These are phyloP conservation scores for Pseudolaguvia tuberculata DNA, from an alignment of 2,113 vertebrate genomes.

Conservation along the genomic window DNA sequence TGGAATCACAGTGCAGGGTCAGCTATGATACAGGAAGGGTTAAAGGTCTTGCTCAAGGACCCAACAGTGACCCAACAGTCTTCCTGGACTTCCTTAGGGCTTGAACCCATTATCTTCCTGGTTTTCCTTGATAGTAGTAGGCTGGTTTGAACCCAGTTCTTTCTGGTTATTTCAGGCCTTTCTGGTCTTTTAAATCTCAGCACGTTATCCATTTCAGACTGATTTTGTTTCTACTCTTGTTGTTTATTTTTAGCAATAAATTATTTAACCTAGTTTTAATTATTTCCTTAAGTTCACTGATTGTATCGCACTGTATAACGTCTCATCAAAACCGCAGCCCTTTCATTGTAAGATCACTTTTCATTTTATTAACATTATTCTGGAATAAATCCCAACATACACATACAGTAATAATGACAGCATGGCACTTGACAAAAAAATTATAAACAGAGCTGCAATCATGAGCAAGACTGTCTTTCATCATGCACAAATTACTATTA, in stretches of 20 bases:
- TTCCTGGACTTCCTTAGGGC: too few species aligned
- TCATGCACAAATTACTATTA: not conserved
- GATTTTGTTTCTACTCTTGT: not conserved
- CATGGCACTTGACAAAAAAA: not conserved
- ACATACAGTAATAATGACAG: not conserved
- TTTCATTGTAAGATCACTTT: not conserved
- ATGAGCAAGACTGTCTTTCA: not conserved
- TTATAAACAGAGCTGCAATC: not conserved
- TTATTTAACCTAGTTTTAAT: not conserved
- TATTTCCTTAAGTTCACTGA: not conserved
- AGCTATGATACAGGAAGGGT: too few species aligned
- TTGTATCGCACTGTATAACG: not conserved
- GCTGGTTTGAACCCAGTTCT: too few species aligned
- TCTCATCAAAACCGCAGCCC: conserved; percentile 1
- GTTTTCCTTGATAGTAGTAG: too few species aligned
- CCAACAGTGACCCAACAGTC: too few species aligned
- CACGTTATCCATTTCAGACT: too few species aligned
- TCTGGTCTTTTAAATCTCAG: too few species aligned
- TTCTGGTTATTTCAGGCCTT: too few species aligned
- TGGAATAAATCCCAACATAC: not conserved
- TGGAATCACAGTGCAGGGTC: too few species aligned
- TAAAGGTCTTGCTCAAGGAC: too few species aligned
- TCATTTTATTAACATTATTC: not conserved
- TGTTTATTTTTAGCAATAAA: not conserved
- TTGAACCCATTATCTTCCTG: too few species aligned